A percentile compares a stretch with the other conserved stretches of the same genome.
These are phyloP conservation scores for Campopleginae sp. DNA, from an alignment of 2,888 invertebrate species.

Conservation along the genomic window DNA sequence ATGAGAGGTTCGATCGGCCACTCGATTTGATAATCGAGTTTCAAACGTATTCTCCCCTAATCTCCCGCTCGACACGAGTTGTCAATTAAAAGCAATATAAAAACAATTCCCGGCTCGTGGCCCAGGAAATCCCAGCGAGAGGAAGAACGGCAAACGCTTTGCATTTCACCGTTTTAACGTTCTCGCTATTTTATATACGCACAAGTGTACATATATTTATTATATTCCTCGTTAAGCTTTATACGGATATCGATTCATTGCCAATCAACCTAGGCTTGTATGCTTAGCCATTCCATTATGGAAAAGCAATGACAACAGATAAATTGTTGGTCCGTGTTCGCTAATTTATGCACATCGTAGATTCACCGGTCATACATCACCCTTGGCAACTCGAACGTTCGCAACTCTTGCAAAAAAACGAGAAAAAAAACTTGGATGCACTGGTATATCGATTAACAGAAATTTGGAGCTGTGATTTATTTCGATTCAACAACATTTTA, in stretches of 20 bases:
- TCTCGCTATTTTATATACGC: conserved; percentile 12
- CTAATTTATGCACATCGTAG: neutral
- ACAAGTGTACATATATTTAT: neutral
- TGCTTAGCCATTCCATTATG: conserved; percentile 45
- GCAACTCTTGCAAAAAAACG: neutral
- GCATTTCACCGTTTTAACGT: conserved; percentile 46
- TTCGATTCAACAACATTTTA: neutral
- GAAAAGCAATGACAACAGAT: conserved; percentile 30
- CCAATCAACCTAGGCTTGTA: conserved; percentile 13
- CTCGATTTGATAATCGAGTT: conserved; percentile 74
- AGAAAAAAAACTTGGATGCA: neutral
- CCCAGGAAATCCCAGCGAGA: conserved; percentile 30
- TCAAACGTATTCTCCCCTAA: conserved; percentile 69
- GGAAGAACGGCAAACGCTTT: conserved; percentile 6
- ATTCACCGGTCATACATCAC: conserved; percentile 1
- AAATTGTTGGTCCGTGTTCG: conserved; percentile 42
- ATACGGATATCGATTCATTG: neutral
- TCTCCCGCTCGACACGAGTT: conserved; percentile 65
- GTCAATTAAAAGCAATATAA: conserved; percentile 69
- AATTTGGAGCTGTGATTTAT: neutral
- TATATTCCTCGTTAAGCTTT: neutral
- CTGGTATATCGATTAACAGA: neutral
- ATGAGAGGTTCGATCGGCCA: conserved; percentile 76
- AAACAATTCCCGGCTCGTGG: conserved; percentile 58
- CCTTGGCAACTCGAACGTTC: neutral